Evolutionary conservation across 2,113 vertebrate genomes (phyloP).

Genomic region (Diglossa brunneiventris): DNA sequence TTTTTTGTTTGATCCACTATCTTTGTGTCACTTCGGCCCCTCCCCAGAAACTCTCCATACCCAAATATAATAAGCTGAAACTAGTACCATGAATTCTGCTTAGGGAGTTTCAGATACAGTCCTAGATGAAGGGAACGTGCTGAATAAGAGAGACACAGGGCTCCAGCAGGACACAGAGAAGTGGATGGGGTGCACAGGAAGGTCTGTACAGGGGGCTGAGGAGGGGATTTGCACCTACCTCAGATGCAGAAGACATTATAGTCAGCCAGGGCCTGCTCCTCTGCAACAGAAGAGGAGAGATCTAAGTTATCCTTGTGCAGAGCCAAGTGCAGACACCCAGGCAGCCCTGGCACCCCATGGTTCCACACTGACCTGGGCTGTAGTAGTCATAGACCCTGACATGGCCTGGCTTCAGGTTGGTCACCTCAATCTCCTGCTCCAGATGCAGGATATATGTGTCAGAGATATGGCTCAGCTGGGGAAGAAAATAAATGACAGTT

Average conservation of each 20-base stretch:
- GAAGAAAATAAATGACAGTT: not conserved
- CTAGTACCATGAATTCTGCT: not conserved
- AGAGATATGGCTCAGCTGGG: conserved; percentile 50
- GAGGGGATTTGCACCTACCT: conserved; percentile 32
- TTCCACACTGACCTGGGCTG: conserved; percentile 74
- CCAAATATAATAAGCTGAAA: not conserved
- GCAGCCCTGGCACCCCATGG: not conserved
- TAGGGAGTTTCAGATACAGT: not conserved
- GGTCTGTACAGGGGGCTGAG: not conserved
- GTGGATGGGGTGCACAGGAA: not conserved
- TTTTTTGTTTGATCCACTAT: not conserved
- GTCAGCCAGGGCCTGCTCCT: conserved; percentile 62
- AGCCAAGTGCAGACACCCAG: not conserved
- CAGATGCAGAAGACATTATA: conserved; percentile 58
- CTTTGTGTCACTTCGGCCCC: not conserved
- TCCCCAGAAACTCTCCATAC: not conserved
- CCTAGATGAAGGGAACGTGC: not conserved
- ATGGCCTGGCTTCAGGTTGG: conserved; percentile 81
- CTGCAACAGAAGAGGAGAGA: conserved; percentile 43
- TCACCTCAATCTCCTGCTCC: conserved; percentile 68
- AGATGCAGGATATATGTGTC: conserved; percentile 69
- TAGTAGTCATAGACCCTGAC: conserved; percentile 88
- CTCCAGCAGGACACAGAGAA: not conserved
- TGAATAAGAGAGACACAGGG: not conserved
- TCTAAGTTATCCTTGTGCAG: not conserved